Percentiles rank a stretch among this genome's conserved stretches.
Conservation (phyloP, 2,113 vertebrate species). For the Tichodroma muraria region DNA sequence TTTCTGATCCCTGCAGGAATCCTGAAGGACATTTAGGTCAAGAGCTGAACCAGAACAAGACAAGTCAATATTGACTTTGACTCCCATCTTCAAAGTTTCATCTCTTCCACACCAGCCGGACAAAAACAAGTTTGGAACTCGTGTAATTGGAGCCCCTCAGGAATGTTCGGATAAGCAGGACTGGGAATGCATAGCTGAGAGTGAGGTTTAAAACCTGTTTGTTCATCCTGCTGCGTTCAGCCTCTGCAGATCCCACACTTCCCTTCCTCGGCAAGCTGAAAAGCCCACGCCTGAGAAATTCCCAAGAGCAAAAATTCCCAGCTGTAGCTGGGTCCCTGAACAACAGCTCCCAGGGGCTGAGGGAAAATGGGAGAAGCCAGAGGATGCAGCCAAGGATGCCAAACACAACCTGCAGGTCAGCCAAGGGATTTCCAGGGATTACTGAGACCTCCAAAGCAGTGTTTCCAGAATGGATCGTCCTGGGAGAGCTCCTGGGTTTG, state of each 20-base stretch:
- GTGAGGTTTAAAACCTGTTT: background rate
- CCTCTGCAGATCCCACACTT: background rate
- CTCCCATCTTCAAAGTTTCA: background rate
- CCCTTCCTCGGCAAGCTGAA: background rate
- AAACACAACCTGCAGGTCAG: background rate
- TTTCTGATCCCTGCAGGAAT: background rate
- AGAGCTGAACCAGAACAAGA: background rate
- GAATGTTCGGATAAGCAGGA: background rate
- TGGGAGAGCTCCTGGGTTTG: background rate
- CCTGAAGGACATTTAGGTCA: background rate
- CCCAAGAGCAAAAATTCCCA: background rate
- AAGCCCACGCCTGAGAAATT: background rate
- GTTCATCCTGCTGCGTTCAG: background rate
- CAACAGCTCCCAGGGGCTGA: background rate
- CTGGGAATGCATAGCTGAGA: accelerated
- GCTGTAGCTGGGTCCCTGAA: background rate
- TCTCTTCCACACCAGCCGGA: background rate
- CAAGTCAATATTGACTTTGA: background rate
- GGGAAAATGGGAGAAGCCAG: background rate
- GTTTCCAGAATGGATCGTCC: background rate
- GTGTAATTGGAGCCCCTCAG: background rate
- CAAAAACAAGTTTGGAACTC: background rate
- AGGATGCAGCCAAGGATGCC: background rate
- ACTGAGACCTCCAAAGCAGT: accelerated
- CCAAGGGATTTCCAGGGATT: background rate